Percentiles rank a stretch among this genome's conserved stretches.
These are phyloP conservation scores for Saxidomus purpurata DNA, from an alignment of 1,140 invertebrate genomes.

Conservation along the genomic window DNA sequence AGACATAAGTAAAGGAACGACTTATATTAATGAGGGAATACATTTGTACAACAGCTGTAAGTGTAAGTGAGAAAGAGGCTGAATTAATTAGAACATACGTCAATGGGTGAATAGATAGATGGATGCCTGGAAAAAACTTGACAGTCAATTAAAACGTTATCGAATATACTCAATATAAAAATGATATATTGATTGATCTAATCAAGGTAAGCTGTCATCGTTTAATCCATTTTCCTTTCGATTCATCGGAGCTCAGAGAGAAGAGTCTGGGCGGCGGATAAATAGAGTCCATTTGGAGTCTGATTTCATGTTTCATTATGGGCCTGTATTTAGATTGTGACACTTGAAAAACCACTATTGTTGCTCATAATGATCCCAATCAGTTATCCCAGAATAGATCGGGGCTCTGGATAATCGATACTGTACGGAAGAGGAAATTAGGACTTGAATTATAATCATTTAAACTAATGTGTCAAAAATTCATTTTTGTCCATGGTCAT, in stretches of 20 bases:
- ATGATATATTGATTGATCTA: too few species aligned
- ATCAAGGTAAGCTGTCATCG: neutral
- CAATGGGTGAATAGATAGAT: too few species aligned
- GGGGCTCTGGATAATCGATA: neutral
- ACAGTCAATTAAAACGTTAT: too few species aligned
- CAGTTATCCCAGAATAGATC: constrained; percentile 15
- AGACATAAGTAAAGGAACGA: too few species aligned
- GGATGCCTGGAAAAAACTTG: too few species aligned
- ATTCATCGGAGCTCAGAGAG: neutral
- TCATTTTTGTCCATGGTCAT: constrained; percentile 45
- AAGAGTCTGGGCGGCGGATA: neutral
- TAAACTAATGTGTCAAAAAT: constrained; percentile 63
- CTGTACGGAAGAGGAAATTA: constrained; percentile 45
- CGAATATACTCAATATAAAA: too few species aligned
- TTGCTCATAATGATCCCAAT: constrained; percentile 14
- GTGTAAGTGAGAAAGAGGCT: too few species aligned
- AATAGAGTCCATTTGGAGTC: constrained; percentile 4
- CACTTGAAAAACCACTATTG: constrained; percentile 53
- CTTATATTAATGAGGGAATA: too few species aligned
- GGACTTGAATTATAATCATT: constrained; percentile 58
- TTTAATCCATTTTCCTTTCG: neutral
- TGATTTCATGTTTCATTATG: constrained; percentile 31
- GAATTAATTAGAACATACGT: too few species aligned
- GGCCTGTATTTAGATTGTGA: constrained; percentile 39
- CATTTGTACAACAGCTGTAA: too few species aligned